Percentiles rank a stretch among this genome's conserved stretches.
Conservation (phyloP, 2,888 invertebrate species). For the Mesorhabditis sp. region DNA sequence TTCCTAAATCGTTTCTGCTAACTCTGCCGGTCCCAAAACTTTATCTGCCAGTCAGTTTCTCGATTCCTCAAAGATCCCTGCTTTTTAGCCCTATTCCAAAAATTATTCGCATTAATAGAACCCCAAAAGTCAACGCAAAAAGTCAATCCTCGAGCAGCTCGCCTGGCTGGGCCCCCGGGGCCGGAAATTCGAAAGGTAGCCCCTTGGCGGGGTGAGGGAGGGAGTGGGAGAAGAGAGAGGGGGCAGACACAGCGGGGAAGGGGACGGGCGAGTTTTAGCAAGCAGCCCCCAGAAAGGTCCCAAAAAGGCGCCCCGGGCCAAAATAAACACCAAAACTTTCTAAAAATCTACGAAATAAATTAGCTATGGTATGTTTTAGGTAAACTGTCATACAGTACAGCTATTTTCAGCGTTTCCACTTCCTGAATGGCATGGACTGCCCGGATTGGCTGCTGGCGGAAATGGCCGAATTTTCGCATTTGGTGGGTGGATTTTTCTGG, state of each 20-base stretch:
- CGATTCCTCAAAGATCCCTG: too few species aligned
- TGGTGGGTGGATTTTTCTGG: slow-evolving; percentile 20
- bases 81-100: too few species aligned
- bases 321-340: background rate
- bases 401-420: slow-evolving; percentile 34
- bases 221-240: background rate
- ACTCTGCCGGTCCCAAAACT: too few species aligned
- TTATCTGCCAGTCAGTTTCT: too few species aligned
- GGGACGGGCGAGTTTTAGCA: background rate
- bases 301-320: background rate
- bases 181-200: too few species aligned
- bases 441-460: slow-evolving; percentile 43
- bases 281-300: background rate
- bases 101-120: too few species aligned
- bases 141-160: too few species aligned
- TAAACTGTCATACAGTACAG: background rate
- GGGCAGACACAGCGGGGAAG: background rate
- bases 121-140: too few species aligned
- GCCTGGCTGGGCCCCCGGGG: too few species aligned
- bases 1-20: too few species aligned
- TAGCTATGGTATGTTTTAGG: background rate
- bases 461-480: slow-evolving; percentile 37
- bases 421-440: slow-evolving; percentile 40
- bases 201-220: background rate
- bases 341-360: too few species aligned